Evolutionary conservation across 2,113 vertebrate genomes (phyloP).

Genomic region (Aramus guarauna): DNA sequence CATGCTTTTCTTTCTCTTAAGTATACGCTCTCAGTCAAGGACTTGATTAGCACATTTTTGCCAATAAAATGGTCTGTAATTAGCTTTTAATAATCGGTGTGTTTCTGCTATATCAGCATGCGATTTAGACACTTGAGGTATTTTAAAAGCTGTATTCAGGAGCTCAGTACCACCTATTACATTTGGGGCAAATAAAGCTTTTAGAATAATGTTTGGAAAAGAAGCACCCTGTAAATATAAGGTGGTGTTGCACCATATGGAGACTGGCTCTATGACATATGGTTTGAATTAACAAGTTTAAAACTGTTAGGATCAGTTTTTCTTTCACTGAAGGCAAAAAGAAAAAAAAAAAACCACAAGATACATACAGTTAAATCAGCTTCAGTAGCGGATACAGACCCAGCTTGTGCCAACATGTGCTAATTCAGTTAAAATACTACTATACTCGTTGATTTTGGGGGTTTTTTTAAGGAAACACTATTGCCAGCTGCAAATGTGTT

Average conservation of each 20-base stretch:
- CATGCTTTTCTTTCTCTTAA: constrained; percentile 23
- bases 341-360: constrained; percentile 29
- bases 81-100: constrained; percentile 63
- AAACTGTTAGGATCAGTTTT: constrained; percentile 87
- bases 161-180: constrained; percentile 55
- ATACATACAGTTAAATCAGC: constrained; percentile 70
- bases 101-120: constrained; percentile 63
- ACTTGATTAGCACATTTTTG: constrained; percentile 69
- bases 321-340: constrained; percentile 76
- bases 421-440: constrained; percentile 55
- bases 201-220: constrained; percentile 78
- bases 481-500: constrained; percentile 48
- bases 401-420: constrained; percentile 40
- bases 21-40: constrained; percentile 3
- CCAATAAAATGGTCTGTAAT: constrained; percentile 66
- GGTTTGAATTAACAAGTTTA: constrained; percentile 86
- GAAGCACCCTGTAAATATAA: constrained; percentile 79
- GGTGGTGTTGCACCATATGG: constrained; percentile 80
- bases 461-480: background rate
- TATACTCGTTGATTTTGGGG: background rate
- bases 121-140: constrained; percentile 13
- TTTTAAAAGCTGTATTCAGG: constrained; percentile 54
- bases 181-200: constrained; percentile 74
- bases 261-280: constrained; percentile 80
- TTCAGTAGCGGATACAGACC: constrained; percentile 62